phyloP scores from a whole-genome alignment of 2,888 invertebrate species.

The Leptura quadrifasciata region DNA sequence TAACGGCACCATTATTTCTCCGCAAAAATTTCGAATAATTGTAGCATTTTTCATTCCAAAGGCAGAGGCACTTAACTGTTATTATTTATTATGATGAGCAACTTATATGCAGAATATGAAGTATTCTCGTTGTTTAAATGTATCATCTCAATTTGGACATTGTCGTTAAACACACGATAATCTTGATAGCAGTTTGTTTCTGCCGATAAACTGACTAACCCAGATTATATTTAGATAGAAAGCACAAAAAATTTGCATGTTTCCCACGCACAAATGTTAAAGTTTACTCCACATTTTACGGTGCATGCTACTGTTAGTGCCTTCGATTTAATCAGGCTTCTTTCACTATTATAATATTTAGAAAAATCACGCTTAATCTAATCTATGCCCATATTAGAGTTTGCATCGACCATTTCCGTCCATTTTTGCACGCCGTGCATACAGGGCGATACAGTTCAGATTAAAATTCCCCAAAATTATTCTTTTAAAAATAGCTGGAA shows the following conservation, averaged over 20 bases:
- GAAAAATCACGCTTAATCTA: constrained; percentile 24
- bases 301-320: constrained; percentile 28
- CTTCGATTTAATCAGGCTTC: constrained; percentile 29
- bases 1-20: constrained; percentile 27
- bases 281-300: constrained; percentile 32
- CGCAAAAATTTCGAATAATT: constrained; percentile 34
- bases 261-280: constrained; percentile 63
- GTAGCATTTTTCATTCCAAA: constrained; percentile 31
- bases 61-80: constrained; percentile 31
- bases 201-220: constrained; percentile 64
- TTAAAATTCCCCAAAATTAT: too few species aligned
- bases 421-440: not conserved
- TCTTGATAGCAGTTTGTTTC: constrained; percentile 61
- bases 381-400: constrained; percentile 5
- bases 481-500: too few species aligned
- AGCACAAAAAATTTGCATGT: constrained; percentile 66
- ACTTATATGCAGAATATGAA: constrained; percentile 46
- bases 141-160: constrained; percentile 60
- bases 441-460: too few species aligned
- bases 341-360: constrained; percentile 18
- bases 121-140: constrained; percentile 46
- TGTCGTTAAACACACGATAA: constrained; percentile 61
- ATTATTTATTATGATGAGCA: constrained; percentile 47
- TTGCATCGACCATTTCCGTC: not conserved
- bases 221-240: constrained; percentile 67